Conservation (phyloP, 2,888 invertebrate genomes). For the Panopea generosa region DNA sequence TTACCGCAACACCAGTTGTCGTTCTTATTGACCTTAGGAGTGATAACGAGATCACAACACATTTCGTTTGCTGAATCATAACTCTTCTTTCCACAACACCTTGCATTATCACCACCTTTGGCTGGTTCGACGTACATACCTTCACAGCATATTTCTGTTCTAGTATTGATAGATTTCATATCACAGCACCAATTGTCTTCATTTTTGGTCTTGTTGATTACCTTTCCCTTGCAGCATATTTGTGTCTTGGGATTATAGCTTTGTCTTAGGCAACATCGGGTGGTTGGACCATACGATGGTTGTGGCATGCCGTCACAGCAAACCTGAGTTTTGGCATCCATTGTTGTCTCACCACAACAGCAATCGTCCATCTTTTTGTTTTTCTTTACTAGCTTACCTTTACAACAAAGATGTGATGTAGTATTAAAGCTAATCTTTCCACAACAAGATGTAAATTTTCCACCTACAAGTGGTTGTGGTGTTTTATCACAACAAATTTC, state of each 20-base stretch:
- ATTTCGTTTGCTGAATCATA: constrained; percentile 37
- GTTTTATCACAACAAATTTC: constrained; percentile 39
- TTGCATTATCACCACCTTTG: constrained; percentile 26
- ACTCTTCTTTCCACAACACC: constrained; percentile 37
- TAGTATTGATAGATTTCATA: constrained; percentile 22
- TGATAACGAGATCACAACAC: constrained; percentile 35
- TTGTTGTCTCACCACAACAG: constrained; percentile 35
- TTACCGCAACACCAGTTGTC: constrained; percentile 55
- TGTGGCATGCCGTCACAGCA: constrained; percentile 41
- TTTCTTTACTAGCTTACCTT: constrained; percentile 26
- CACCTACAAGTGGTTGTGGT: constrained; percentile 16
- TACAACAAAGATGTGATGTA: constrained; percentile 21
- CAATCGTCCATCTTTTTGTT: constrained; percentile 21
- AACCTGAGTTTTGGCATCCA: constrained; percentile 27
- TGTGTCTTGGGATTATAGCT: constrained; percentile 40
- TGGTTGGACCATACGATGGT: constrained; percentile 16
- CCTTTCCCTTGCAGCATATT: constrained; percentile 36
- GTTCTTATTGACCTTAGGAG: constrained; percentile 1
- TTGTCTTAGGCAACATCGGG: constrained; percentile 34
- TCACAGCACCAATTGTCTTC: constrained; percentile 51
- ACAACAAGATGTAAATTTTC: constrained; percentile 29
- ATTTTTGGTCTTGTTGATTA: constrained; percentile 25
- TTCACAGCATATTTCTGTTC: constrained; percentile 28
- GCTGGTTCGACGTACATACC: constrained; percentile 28
- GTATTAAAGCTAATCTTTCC: constrained; percentile 26